Conservation (phyloP, 1,140 invertebrate species). For the Sipha flava region DNA sequence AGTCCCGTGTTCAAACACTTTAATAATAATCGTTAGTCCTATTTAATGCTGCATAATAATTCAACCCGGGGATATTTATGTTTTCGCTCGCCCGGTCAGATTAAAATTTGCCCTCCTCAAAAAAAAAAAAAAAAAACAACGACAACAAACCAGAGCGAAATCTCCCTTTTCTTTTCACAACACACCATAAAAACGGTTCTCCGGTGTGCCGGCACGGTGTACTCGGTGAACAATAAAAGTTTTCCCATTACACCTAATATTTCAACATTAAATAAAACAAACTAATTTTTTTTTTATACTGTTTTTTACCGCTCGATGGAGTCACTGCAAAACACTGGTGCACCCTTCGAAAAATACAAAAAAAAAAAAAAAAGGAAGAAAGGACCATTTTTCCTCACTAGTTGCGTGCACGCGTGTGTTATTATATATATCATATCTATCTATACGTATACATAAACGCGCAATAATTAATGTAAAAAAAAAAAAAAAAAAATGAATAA, state of each 20-base stretch:
- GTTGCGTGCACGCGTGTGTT: neutral
- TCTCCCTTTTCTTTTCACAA: slow-evolving; percentile 26
- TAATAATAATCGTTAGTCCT: slow-evolving; percentile 29
- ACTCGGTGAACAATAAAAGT: slow-evolving; percentile 25
- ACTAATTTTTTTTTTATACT: slow-evolving; percentile 6
- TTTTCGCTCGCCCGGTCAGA: slow-evolving; percentile 27
- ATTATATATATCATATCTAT: neutral
- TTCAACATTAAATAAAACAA: slow-evolving; percentile 28
- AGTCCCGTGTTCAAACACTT: slow-evolving; percentile 21
- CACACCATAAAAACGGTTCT: slow-evolving; percentile 24
- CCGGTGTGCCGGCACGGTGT: neutral
- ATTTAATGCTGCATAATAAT: slow-evolving; percentile 30
- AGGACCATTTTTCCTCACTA: slow-evolving; percentile 9
- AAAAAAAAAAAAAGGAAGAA: neutral
- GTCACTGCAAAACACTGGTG: neutral
- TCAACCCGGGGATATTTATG: slow-evolving; percentile 29
- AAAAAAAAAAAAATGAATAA: too few relatives aligned
- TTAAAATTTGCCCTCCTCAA: slow-evolving; percentile 29
- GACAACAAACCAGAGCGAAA: slow-evolving; percentile 21
- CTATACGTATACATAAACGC: too few relatives aligned
- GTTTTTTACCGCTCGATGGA: slow-evolving; percentile 7
- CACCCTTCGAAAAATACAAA: neutral
- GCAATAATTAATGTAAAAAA: too few relatives aligned
- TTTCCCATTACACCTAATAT: slow-evolving; percentile 32
- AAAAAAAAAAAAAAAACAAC: neutral